Percentiles rank a stretch among this genome's conserved stretches.
phyloP scores from a whole-genome alignment of 2,113 vertebrate genomes.

The Tautogolabrus adspersus region DNA sequence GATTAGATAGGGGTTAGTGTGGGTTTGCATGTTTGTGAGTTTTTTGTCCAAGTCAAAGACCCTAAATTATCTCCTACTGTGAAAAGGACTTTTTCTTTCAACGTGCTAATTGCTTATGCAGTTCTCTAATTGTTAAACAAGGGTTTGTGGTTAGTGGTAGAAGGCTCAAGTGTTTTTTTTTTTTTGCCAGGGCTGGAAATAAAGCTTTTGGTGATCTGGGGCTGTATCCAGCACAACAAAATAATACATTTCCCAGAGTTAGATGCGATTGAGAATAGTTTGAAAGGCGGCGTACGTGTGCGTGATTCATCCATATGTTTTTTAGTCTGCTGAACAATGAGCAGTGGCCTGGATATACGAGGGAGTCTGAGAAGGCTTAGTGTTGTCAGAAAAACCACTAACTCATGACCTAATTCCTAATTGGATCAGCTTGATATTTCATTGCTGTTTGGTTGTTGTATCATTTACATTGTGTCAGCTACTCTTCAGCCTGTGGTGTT shows the following conservation, averaged over 20 bases:
- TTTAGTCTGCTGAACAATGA: slow-evolving; percentile 69
- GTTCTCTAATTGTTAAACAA: slow-evolving; percentile 47
- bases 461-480: slow-evolving; percentile 29
- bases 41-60: slow-evolving; percentile 20
- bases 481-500: slow-evolving; percentile 4
- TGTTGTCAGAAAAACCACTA: slow-evolving; percentile 42
- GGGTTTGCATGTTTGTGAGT: slow-evolving; percentile 22
- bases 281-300: slow-evolving; percentile 45
- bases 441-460: slow-evolving; percentile 40
- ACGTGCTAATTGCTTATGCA: slow-evolving; percentile 24
- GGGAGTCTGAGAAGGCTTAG: slow-evolving; percentile 45
- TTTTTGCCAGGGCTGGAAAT: slow-evolving; percentile 19
- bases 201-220: slow-evolving; percentile 44
- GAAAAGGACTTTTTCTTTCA: slow-evolving; percentile 38
- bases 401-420: slow-evolving; percentile 71
- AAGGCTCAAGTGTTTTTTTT: slow-evolving; percentile 45
- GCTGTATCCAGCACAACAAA: slow-evolving; percentile 45
- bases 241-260: slow-evolving; percentile 41
- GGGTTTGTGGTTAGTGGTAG: slow-evolving; percentile 30
- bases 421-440: slow-evolving; percentile 66
- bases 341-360: slow-evolving; percentile 68
- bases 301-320: slow-evolving; percentile 59
- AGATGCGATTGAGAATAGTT: slow-evolving; percentile 52
- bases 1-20: slow-evolving; percentile 30
- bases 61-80: slow-evolving; percentile 31